Evolutionary conservation across 2,797 vertebrate species (phyloP).

Genomic region (Petrocephalus schoutedeni): DNA sequence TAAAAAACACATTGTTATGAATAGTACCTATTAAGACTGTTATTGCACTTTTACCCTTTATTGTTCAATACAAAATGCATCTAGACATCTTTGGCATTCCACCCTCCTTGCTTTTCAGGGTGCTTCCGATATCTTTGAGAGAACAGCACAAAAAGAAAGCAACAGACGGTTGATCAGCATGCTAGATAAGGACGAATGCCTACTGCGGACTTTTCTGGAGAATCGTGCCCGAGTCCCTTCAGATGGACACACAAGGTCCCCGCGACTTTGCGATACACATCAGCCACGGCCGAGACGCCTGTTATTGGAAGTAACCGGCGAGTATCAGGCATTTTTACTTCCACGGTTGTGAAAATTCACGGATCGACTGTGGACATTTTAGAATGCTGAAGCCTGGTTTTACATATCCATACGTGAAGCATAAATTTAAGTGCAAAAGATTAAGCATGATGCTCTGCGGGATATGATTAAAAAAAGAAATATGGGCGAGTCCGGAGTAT

Average conservation of each 20-base stretch:
- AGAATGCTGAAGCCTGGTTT: background rate
- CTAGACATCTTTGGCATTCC: background rate
- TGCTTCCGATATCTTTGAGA: background rate
- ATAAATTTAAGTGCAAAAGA: background rate
- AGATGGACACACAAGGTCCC: background rate
- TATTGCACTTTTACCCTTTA: background rate
- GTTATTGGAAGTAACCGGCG: background rate
- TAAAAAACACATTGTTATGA: background rate
- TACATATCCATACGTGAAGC: background rate
- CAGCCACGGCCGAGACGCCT: background rate
- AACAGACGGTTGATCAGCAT: background rate
- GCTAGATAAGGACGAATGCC: background rate
- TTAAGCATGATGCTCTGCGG: background rate
- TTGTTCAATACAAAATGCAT: background rate
- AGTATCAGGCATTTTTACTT: background rate
- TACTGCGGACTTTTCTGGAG: background rate
- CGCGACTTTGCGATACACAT: background rate
- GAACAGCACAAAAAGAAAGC: background rate
- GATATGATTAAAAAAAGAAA: background rate
- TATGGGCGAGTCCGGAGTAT: background rate
- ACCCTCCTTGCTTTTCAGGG: background rate
- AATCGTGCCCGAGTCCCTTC: background rate
- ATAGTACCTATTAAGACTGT: background rate
- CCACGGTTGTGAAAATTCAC: background rate
- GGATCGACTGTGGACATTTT: background rate